Conservation (phyloP, 2,888 invertebrate genomes). For the Drosophila ezoana region DNA sequence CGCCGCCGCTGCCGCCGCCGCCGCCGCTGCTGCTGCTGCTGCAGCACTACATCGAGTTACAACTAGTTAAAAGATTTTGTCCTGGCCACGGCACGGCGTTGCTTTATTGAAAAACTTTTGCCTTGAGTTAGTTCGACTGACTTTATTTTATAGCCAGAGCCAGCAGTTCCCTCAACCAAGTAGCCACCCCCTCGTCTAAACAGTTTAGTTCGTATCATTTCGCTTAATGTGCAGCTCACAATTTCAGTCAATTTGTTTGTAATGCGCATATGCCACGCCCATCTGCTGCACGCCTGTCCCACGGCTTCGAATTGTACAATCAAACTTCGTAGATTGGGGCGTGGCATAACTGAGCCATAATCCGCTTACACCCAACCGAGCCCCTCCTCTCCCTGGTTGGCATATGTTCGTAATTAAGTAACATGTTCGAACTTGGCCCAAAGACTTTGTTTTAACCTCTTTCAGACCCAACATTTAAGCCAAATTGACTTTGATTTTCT, state of each 20-base stretch:
- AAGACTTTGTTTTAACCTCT: too few species aligned
- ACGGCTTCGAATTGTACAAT: neutral
- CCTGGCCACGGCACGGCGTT: conserved; percentile 40
- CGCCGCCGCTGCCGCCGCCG: conserved; percentile 2
- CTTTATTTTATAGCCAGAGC: conserved; percentile 32
- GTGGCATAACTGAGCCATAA: neutral
- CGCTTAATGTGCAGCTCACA: conserved; percentile 56
- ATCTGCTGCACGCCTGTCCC: neutral
- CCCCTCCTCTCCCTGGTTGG: too few species aligned
- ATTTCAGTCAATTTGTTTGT: conserved; percentile 70
- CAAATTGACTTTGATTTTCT: too few species aligned
- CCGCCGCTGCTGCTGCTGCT: conserved; percentile 8
- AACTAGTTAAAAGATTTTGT: conserved; percentile 73
- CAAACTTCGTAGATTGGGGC: neutral
- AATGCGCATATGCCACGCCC: conserved; percentile 19
- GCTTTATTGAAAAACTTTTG: conserved; percentile 72
- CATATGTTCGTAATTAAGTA: too few species aligned
- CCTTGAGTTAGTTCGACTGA: conserved; percentile 43
- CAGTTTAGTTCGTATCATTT: conserved; percentile 42
- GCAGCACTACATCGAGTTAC: conserved; percentile 59
- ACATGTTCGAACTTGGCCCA: too few species aligned
- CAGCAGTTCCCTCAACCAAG: neutral
- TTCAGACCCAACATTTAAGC: too few species aligned
- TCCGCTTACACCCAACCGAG: too few species aligned
- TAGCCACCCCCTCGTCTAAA: too few species aligned